Evolutionary conservation across 2,797 vertebrate species (phyloP).

Genomic region (Brachymystax lenok): DNA sequence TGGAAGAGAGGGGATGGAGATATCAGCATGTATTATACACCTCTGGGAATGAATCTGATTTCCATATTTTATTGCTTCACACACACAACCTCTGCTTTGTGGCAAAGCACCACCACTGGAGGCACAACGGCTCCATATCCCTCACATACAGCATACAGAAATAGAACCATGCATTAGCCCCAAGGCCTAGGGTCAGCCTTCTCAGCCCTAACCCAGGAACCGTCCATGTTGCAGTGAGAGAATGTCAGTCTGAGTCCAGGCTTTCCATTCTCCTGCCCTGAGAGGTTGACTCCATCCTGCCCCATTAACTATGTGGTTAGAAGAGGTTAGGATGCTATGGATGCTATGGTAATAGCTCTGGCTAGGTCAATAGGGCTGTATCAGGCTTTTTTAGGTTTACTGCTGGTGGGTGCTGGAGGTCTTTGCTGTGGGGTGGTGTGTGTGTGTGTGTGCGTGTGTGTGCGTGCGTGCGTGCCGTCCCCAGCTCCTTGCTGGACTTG

Average conservation of each 20-base stretch:
- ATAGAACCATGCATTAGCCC: not conserved
- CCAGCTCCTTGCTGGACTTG: too few species aligned
- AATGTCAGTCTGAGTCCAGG: constrained; percentile 16
- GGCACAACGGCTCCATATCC: not conserved
- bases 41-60: constrained; percentile 44
- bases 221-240: not conserved
- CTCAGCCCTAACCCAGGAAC: not conserved
- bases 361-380: not conserved
- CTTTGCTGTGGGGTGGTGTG: not conserved
- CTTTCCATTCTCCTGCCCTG: not conserved
- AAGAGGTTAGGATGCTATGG: not conserved
- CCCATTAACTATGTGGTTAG: not conserved
- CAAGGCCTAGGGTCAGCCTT: not conserved
- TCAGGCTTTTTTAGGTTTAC: not conserved
- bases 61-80: constrained; percentile 57
- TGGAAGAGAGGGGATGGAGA: constrained; percentile 20
- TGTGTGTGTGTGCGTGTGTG: too few species aligned
- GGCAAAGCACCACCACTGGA: constrained; percentile 12
- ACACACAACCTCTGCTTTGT: constrained; percentile 46
- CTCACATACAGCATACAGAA: not conserved
- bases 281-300: not conserved
- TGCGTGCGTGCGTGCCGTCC: not conserved
- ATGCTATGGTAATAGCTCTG: not conserved
- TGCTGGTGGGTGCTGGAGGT: not conserved
- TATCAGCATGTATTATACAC: constrained; percentile 29